phyloP scores from a whole-genome alignment of 2,888 invertebrate species.

The Pasiphila rectangulata region DNA sequence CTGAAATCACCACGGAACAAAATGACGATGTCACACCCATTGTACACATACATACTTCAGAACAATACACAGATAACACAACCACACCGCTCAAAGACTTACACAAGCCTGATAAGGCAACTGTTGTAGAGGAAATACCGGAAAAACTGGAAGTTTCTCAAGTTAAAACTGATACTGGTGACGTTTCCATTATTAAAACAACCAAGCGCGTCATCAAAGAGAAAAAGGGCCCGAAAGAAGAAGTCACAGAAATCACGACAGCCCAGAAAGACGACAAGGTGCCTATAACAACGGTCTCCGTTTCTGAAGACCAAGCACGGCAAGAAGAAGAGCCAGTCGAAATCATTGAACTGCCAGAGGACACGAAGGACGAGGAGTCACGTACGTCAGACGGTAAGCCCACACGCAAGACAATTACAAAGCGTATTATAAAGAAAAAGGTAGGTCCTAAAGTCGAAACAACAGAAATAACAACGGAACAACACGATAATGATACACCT shows the following conservation, averaged over 20 bases:
- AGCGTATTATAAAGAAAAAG: slow-evolving; percentile 55
- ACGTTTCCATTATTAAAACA: slow-evolving; percentile 45
- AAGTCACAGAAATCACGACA: neutral
- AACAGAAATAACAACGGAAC: slow-evolving; percentile 37
- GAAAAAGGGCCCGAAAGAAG: slow-evolving; percentile 33
- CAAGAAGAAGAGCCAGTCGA: slow-evolving; percentile 20
- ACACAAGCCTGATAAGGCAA: slow-evolving; percentile 32
- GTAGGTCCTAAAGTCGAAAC: slow-evolving; percentile 25
- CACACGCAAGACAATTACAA: too few species aligned
- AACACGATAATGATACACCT: slow-evolving; percentile 52
- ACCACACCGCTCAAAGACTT: slow-evolving; percentile 28
- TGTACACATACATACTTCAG: slow-evolving; percentile 54
- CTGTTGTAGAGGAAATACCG: slow-evolving; percentile 36
- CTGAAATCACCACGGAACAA: slow-evolving; percentile 35
- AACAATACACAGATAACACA: slow-evolving; percentile 46
- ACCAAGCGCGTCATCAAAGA: slow-evolving; percentile 42
- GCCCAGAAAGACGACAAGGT: neutral
- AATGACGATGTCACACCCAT: slow-evolving; percentile 56
- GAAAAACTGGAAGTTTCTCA: slow-evolving; percentile 32
- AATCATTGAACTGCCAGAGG: slow-evolving; percentile 33
- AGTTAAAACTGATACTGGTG: slow-evolving; percentile 34
- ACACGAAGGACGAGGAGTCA: slow-evolving; percentile 47
- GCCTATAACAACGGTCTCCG: slow-evolving; percentile 44
- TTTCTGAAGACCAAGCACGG: slow-evolving; percentile 24
- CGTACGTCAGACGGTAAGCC: too few species aligned